Evolutionary conservation across 2,888 invertebrate species (phyloP), one percentile per base, ranked within the genome.

Genomic region (Kuschelorhynchus macadamiae): DNA sequence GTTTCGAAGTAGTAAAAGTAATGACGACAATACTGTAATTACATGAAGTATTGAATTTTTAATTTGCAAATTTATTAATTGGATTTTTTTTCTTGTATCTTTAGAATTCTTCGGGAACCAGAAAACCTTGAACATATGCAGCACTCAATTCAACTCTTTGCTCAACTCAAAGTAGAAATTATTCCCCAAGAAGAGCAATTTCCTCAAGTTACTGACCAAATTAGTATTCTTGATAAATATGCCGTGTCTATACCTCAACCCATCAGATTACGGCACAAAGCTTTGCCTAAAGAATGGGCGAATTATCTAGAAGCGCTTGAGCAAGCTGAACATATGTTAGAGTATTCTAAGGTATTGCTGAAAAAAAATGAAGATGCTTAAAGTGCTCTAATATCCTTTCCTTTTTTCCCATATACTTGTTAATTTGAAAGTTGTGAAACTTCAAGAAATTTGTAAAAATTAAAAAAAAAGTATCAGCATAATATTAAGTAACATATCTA

Each of bases 161-260:
- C 92, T 57, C 86, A 87, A 25, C 85, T 96, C 39, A 83, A 89
- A 36, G 82, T 83, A 16, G 94, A 95, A 78, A 84, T 91, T 55
- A 81, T 87, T 0, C 73, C 78, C 0, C 88, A 90, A 62, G 92
- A 94, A 81, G 85, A 85, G 50, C 89, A 89, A 69, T 95, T 96
- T 81, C 90, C 91, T 0, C 88, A 89, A 3, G 91, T 96, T 67
- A 84, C 88, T 52, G 93, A 94, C 57, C 89, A 94, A 80, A 92
- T 94, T 85, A 84, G 84, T 30, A 87, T 90, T 16, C 81, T 94
- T 60, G 89, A 86, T 65, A 94, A 93, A 79, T 94, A 94, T 80
- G 90, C 91, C 72, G 90, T 94, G 0, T 86, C 89, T 56, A 82
- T 94, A 56, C 85, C 89, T 42, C 86, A 88, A 9, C 87, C 90